A percentile compares a stretch with the other conserved stretches of the same genome.
These are phyloP conservation scores for Romanogobio albipinnatus DNA, from an alignment of 2,113 vertebrate species.

Conservation along the genomic window DNA sequence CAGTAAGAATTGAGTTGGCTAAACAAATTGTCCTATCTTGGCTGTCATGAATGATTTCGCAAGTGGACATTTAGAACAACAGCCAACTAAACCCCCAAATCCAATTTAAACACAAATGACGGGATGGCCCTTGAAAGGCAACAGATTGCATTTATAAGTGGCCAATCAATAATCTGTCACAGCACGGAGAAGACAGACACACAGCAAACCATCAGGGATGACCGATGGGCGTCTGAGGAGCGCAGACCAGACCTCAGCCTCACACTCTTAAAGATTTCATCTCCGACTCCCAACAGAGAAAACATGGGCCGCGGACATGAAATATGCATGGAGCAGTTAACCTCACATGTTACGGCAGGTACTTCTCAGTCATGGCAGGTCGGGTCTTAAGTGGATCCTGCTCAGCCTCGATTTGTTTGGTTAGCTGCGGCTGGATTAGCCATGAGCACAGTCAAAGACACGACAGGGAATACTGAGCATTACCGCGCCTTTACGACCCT, in stretches of 20 bases:
- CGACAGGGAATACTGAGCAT: not conserved
- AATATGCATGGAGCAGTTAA: constrained; percentile 69
- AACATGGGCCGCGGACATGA: constrained; percentile 56
- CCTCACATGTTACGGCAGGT: constrained; percentile 54
- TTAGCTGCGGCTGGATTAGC: constrained; percentile 46
- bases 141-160: constrained; percentile 30
- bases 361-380: constrained; percentile 55
- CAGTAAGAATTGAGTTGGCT: constrained; percentile 10
- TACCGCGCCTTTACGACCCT: not conserved
- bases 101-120: not conserved
- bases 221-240: constrained; percentile 41
- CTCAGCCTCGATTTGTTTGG: constrained; percentile 56
- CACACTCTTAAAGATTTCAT: constrained; percentile 30
- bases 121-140: not conserved
- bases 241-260: not conserved
- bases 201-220: not conserved
- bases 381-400: constrained; percentile 53
- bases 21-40: not conserved
- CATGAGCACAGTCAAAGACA: constrained; percentile 29
- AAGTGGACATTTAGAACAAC: not conserved
- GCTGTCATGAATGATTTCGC: not conserved
- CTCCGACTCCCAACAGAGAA: constrained; percentile 45
- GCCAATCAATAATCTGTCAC: not conserved
- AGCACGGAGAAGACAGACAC: not conserved
- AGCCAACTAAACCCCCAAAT: not conserved